Evolutionary conservation across 1,140 invertebrate genomes (phyloP), one percentile per base, ranked within the genome.

Genomic region (Anastatus disparis): DNA sequence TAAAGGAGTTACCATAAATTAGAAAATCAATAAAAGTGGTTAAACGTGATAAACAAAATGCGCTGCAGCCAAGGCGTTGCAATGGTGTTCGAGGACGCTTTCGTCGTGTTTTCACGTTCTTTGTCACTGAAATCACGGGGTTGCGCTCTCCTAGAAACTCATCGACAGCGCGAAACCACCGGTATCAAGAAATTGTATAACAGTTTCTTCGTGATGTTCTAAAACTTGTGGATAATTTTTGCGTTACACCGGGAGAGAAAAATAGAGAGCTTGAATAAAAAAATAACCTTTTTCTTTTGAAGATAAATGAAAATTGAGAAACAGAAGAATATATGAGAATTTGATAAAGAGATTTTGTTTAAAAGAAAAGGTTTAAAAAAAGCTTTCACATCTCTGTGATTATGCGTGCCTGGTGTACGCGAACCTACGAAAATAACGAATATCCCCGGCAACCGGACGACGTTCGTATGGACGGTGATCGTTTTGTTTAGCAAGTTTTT

Each of bases 141-240:
- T 67, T 86, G 85, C 78, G 89, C 90, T 81, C 88, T 93, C 77
- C 88, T 93, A 53, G 91, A 92, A 84, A 92, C 91, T 81, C 92
- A 93, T 81, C 89, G 92, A 81, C 92, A 93, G 82, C 86, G 91
- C 75, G 92, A 93, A 82, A 92, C 91, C 38, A 93, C 92, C 26
- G 92, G 92, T 46, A 93, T 93, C 76, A 93, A 93, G 85, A 93
- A 93, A 86, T 85, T 93, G 81, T 93, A 93, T 84, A 93, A 93
- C 84, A 93, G 92, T 59, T 93, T 93, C 86, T 93, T 93, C 82
- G 92, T 93, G 61, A 90, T 93, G 85, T 93, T 93, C 86, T 93
- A 93, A 92, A 85, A 87, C 80, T 76, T 44, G 48, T 72, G 44
- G 66, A 42, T 31, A 56, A 55, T 71, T 35, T 56, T 40, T 2